These are phyloP conservation scores for Dryobotodes eremita DNA, from an alignment of 2,888 invertebrate genomes.

Conservation along the genomic window DNA sequence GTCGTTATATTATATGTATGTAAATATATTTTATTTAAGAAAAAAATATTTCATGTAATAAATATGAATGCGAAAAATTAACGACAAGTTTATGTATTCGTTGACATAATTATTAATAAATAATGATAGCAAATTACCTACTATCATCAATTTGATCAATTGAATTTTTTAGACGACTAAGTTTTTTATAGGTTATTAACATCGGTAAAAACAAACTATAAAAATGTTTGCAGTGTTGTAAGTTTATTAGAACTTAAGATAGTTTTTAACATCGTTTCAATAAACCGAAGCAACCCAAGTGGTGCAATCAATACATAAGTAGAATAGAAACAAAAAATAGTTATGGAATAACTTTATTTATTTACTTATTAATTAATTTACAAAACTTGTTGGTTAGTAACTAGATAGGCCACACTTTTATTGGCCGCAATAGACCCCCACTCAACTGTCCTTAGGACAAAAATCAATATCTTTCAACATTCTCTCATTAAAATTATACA, in stretches of 20 bases:
- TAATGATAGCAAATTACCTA: constrained; percentile 31
- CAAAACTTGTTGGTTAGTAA: not conserved
- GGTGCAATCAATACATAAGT: not conserved
- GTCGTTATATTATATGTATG: too few species aligned
- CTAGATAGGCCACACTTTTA: not conserved
- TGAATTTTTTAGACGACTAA: not conserved
- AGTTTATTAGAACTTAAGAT: not conserved
- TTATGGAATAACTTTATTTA: not conserved
- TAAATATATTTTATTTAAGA: not conserved
- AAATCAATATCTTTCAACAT: not conserved
- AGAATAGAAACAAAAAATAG: not conserved
- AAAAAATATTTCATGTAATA: not conserved
- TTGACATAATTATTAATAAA: constrained; percentile 27
- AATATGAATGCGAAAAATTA: constrained; percentile 10
- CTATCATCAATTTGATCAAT: not conserved
- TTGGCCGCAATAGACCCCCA: not conserved
- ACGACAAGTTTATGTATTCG: constrained; percentile 31
- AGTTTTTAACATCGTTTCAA: not conserved
- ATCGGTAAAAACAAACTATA: not conserved
- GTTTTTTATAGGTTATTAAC: not conserved
- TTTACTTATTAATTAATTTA: too few species aligned
- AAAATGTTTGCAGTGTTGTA: not conserved
- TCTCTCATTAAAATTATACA: not conserved
- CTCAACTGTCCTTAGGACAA: not conserved
- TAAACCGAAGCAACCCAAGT: constrained; percentile 2